phyloP scores from a whole-genome alignment of 1,140 invertebrate species.

The Copidosoma floridanum region DNA sequence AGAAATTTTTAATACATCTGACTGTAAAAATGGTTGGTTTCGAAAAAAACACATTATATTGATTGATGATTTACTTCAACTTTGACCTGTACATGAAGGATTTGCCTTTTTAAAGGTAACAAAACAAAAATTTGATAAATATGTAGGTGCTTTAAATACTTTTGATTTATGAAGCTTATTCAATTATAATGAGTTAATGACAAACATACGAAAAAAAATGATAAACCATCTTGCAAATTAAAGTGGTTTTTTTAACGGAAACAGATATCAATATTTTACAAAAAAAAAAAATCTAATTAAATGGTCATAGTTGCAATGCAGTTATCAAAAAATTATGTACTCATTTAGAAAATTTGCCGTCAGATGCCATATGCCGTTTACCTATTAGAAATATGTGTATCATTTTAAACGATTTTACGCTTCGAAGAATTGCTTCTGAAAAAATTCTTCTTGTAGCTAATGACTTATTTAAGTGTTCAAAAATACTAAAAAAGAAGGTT shows the following conservation, averaged over 20 bases:
- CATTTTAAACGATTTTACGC: slow-evolving; percentile 31
- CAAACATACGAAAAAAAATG: slow-evolving; percentile 34
- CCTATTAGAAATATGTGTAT: slow-evolving; percentile 30
- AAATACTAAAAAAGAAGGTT: slow-evolving; percentile 25
- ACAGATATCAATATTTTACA: slow-evolving; percentile 25
- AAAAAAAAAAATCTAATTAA: slow-evolving; percentile 26
- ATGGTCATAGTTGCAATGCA: background rate
- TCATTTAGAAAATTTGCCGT: slow-evolving; percentile 20
- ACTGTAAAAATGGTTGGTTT: slow-evolving; percentile 33
- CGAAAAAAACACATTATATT: slow-evolving; percentile 33
- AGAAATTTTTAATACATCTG: slow-evolving; percentile 37
- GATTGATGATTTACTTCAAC: slow-evolving; percentile 42
- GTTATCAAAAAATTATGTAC: slow-evolving; percentile 31
- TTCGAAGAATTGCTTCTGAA: slow-evolving; percentile 26
- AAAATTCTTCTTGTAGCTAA: slow-evolving; percentile 34
- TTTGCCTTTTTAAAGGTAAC: slow-evolving; percentile 31
- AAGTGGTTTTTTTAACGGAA: slow-evolving; percentile 34
- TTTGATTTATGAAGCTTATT: slow-evolving; percentile 35
- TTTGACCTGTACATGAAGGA: slow-evolving; percentile 38
- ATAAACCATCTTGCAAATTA: slow-evolving; percentile 12
- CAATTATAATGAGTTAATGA: slow-evolving; percentile 33
- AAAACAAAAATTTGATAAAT: slow-evolving; percentile 28
- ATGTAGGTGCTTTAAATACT: slow-evolving; percentile 24
- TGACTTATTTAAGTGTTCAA: slow-evolving; percentile 28
- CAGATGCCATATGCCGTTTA: slow-evolving; percentile 31